Base-by-base conservation (phyloP, 2,113 vertebrate species). In the Erythrocercus mccallii region DNA sequence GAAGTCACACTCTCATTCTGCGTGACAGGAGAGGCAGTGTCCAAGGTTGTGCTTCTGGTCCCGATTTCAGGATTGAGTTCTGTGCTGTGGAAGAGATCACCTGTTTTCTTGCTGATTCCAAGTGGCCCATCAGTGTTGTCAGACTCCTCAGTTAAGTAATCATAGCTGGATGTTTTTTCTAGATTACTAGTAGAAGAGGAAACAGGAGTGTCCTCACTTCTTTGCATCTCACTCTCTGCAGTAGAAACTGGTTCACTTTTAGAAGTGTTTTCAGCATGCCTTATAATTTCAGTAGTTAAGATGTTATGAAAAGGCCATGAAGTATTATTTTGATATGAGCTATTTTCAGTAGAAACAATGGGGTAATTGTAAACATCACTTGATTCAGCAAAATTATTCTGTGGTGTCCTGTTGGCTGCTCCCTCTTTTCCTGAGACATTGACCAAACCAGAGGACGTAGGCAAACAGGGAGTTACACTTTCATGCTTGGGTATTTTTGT, bases 111-210 rank as follows among this genome's bases (percentile, higher is more conserved):
- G 25, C 62, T 88, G 33, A 37, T 86, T 80, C 85, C 96, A 54
- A 93, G 92, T 35, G 98, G 95, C 15, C 80, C 93, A 48, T 95
- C 97, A 8, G 81, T 77, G 61, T 93, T n/a, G 9, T 96, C 96
- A 82, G 97, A 94, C 69, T 96, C 96, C 90, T 95, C 93, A 1
- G 95, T 97, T 92, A 97, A 85, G 33, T 97, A 95, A 61, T 90
- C 69, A 37, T 96, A 95, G 50, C 81, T 92, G 11, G 97, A 95
- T 64, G 97, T 98, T 78, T 94, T 8, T 65, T 94, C 88, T 50
- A 92, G 70, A 51, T 35, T 93, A 66, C 45, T 77, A 50, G 95
- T 97, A 68, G 90, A 73, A n/a, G 87, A 70, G 10, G 68, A 58
- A 13, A 84, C 44, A 48, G 66, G 10, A 86, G 3, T 30, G 20